Conservation (phyloP, 2,888 invertebrate genomes). For the Tenthredo livida region DNA sequence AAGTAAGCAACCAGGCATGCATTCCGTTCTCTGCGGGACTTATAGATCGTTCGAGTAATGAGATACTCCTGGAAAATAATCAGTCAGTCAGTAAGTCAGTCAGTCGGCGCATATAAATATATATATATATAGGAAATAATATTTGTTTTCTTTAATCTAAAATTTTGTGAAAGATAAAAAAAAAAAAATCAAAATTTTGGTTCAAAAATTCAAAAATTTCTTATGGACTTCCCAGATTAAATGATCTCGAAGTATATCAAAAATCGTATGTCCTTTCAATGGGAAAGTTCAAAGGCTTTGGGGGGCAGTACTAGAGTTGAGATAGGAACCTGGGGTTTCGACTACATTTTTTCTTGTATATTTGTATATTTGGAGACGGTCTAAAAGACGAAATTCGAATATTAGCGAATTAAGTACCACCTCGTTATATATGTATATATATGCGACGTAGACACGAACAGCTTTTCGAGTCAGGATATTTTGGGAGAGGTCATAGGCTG, state of each 20-base stretch:
- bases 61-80: conserved; percentile 74
- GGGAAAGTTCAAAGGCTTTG: no score
- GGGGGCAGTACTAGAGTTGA: no score
- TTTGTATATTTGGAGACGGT: no score
- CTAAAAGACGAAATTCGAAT: no score
- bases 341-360: no score
- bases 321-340: no score
- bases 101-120: neutral
- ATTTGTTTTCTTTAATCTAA: neutral
- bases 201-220: no score
- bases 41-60: conserved; percentile 67
- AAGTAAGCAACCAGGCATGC: conserved; percentile 9
- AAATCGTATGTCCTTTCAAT: no score
- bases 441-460: conserved; percentile 61
- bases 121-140: neutral
- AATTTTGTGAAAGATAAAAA: neutral
- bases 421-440: neutral
- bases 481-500: conserved; percentile 78
- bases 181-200: neutral
- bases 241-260: no score
- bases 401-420: no score
- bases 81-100: neutral
- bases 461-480: conserved; percentile 67
- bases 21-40: conserved; percentile 22
- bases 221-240: no score